Conservation (phyloP, 1,140 invertebrate genomes). For the Choristoneura fumiferana region DNA sequence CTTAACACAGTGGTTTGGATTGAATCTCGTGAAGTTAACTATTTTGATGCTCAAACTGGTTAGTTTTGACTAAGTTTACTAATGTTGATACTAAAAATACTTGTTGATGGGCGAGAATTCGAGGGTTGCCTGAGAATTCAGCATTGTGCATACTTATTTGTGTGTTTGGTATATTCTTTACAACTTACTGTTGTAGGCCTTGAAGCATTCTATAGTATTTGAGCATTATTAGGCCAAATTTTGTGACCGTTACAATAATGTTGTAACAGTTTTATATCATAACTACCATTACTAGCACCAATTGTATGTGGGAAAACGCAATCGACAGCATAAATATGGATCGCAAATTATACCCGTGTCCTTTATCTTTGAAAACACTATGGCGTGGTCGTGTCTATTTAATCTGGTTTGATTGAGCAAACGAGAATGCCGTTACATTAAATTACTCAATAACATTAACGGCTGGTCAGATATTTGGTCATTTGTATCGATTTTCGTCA, state of each 20-base stretch:
- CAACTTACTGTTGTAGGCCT: neutral
- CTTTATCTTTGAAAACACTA: neutral
- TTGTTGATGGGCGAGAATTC: neutral
- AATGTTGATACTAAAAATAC: neutral
- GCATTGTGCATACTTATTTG: neutral
- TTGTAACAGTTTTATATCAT: neutral
- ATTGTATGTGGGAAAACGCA: neutral
- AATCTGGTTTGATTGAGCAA: neutral
- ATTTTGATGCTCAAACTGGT: neutral
- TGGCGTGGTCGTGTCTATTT: neutral
- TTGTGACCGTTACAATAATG: neutral
- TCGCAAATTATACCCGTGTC: neutral
- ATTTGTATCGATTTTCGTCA: conserved; percentile 23
- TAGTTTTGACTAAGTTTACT: conserved; percentile 1
- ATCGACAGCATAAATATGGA: neutral
- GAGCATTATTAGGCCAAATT: too few relatives aligned
- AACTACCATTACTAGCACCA: neutral
- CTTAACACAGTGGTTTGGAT: neutral
- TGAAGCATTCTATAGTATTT: too few relatives aligned
- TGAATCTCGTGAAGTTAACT: neutral
- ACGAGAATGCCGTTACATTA: conserved; percentile 11
- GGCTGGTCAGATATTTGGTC: conserved; percentile 21
- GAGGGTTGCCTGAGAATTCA: neutral
- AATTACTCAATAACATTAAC: conserved; percentile 21
- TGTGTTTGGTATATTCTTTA: neutral